Conservation (phyloP, 2,797 vertebrate genomes). For the Coranthus polyacanthus region DNA sequence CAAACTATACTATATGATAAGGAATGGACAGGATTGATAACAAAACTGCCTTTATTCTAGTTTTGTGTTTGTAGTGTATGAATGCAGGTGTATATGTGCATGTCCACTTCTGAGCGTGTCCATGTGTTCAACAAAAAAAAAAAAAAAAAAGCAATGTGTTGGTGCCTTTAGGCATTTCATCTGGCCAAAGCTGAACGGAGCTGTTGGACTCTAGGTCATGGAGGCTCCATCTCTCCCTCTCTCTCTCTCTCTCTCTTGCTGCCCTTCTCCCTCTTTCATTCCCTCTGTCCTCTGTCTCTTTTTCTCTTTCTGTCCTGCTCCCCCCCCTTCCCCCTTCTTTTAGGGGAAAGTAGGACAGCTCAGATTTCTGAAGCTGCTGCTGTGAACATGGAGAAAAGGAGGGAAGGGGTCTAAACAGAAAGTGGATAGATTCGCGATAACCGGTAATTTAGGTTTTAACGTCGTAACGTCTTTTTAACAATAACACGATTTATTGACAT, state of each 20-base stretch:
- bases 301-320: slow-evolving; percentile 41
- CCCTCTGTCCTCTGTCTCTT: slow-evolving; percentile 30
- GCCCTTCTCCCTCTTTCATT: slow-evolving; percentile 21
- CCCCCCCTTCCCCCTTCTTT: slow-evolving; percentile 14
- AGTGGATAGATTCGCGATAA: background rate
- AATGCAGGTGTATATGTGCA: slow-evolving; percentile 24
- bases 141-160: slow-evolving; percentile 72
- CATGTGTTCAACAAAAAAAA: slow-evolving; percentile 39
- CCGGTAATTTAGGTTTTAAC: too few species aligned
- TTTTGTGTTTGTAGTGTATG: background rate
- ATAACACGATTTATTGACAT: too few species aligned
- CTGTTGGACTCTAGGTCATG: slow-evolving; percentile 87
- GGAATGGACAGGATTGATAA: too few species aligned
- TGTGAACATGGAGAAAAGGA: slow-evolving; percentile 53
- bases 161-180: slow-evolving; percentile 76
- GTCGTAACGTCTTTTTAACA: too few species aligned
- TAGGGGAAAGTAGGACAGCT: slow-evolving; percentile 85
- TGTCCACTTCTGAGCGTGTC: slow-evolving; percentile 28
- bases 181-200: slow-evolving; percentile 81
- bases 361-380: slow-evolving; percentile 83
- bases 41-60: background rate
- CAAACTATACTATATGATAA: background rate
- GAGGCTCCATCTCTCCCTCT: slow-evolving; percentile 71
- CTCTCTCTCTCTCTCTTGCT: slow-evolving; percentile 4
- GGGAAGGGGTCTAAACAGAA: slow-evolving; percentile 16